phyloP scores from a whole-genome alignment of 2,888 invertebrate genomes.

The Drosophila longiperda region DNA sequence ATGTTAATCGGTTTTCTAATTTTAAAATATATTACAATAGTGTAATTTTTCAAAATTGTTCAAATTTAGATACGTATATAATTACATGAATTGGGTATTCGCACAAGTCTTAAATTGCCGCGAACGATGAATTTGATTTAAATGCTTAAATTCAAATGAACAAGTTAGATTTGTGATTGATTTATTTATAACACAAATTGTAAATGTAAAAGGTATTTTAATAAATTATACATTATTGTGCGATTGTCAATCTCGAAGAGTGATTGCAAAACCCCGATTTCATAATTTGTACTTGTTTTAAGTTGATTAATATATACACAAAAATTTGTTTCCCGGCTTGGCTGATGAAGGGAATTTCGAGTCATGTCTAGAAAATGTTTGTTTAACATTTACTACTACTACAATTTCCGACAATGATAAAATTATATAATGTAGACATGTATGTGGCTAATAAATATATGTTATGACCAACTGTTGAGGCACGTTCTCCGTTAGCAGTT shows the following conservation, averaged over 20 bases:
- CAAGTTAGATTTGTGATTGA: conserved; percentile 9
- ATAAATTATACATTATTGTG: not conserved
- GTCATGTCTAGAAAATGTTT: not conserved
- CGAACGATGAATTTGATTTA: not conserved
- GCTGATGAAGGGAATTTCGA: not conserved
- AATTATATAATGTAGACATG: not conserved
- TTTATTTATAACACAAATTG: not conserved
- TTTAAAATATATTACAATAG: not conserved
- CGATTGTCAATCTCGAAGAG: not conserved
- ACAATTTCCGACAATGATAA: conserved; percentile 1
- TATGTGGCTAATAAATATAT: conserved; percentile 9
- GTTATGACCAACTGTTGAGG: conserved; percentile 30
- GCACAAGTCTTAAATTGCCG: conserved; percentile 11
- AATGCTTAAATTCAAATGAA: conserved; percentile 8
- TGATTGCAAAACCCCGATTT: conserved; percentile 16
- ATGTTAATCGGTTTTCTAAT: not conserved
- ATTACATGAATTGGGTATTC: conserved; percentile 28
- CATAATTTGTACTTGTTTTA: not conserved
- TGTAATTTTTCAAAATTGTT: not conserved
- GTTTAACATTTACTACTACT: not conserved
- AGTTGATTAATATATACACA: not conserved
- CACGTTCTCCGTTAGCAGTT: conserved; percentile 55
- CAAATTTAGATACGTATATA: not conserved
- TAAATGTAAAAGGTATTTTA: not conserved
- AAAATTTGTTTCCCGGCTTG: conserved; percentile 2